These are phyloP conservation scores for Acipenser transmontanus DNA, from an alignment of 2,797 vertebrate species.

Conservation along the genomic window DNA sequence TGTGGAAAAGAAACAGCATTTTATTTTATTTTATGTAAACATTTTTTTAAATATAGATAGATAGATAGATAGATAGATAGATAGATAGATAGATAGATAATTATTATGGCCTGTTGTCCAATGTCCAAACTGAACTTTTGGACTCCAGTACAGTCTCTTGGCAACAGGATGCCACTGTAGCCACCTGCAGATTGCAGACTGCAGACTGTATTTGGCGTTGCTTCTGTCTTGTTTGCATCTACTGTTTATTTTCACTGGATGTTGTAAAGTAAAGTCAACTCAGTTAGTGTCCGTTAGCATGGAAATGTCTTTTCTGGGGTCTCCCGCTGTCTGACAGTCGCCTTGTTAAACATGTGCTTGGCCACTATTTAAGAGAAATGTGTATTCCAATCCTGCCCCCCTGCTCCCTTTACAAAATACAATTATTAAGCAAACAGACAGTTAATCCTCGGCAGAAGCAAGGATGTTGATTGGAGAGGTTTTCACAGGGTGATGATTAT, in stretches of 20 bases:
- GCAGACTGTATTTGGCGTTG: conserved; percentile 23
- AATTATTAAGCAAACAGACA: conserved; percentile 79
- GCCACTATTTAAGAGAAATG: conserved; percentile 45
- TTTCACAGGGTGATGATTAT: conserved; percentile 82
- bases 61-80: no score
- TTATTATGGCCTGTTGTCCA: not conserved
- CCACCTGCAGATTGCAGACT: not conserved
- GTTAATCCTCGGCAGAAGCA: conserved; percentile 54
- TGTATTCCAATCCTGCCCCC: conserved; percentile 71
- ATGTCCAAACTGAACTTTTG: not conserved
- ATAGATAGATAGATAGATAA: no score
- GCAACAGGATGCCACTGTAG: not conserved
- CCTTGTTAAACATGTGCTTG: not conserved
- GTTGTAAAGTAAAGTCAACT: conserved; percentile 31
- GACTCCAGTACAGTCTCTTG: not conserved
- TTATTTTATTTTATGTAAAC: no score
- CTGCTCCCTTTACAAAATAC: conserved; percentile 60
- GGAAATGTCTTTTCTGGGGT: conserved; percentile 12
- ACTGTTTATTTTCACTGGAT: conserved; percentile 56
- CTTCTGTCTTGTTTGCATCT: conserved; percentile 41
- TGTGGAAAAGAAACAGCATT: no score
- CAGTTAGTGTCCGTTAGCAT: conserved; percentile 49
- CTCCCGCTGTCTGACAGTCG: conserved; percentile 28
- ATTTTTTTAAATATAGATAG: no score
- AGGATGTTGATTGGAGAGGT: conserved; percentile 82